Evolutionary conservation across 1,140 invertebrate species (phyloP), one percentile per base, ranked within the genome.

Genomic region (Drosophila novamexicana): DNA sequence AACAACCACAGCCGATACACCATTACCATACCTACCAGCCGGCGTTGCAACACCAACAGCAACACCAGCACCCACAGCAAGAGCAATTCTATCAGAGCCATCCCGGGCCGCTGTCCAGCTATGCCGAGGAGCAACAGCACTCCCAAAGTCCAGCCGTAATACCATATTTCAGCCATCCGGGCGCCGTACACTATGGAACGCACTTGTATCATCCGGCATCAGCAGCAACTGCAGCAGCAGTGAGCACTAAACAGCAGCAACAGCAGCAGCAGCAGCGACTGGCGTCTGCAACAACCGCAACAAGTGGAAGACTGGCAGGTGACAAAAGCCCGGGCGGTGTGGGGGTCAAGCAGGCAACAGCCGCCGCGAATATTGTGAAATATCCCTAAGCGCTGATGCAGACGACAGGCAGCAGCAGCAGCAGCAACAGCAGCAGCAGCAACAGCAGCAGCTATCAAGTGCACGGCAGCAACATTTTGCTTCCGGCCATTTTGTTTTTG

Each of bases 121-220:
- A 77, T 18, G 34, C n/a, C 12, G 73, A 74, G 49, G 68, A 74
- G 54, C 40, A 49, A 45, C 49, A 39, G 44, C 39, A 0, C 22
- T 69, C 42, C 44, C 75, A 44, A 69, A 32, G 39, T 29, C 68
- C 57, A 32, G 72, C 59, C 40, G 42, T 66, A 66, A 89, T 86
- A 53, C 90, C 90, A 14, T 91, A 86, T 64, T 91, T 90, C 50
- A 91, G 82, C 45, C 90, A 91, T 75, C 82, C 82, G 52, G 90
- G 85, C 10, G 90, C 85, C 52, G 80, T 91, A 61, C 90, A 90
- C 68, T 91, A 91, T 62, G 88, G 90, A 56, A 90, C 90, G 42
- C 90, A 91, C 64, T 71, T 91, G 54, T 84, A 84, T 50, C 85
- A 91, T 52, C 90, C 89, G 52, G 72, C 77, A 58, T 70, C 70